A percentile compares a stretch with the other conserved stretches of the same genome.
phyloP scores from a whole-genome alignment of 2,888 invertebrate genomes.

The Mesodorylaimus sp. region DNA sequence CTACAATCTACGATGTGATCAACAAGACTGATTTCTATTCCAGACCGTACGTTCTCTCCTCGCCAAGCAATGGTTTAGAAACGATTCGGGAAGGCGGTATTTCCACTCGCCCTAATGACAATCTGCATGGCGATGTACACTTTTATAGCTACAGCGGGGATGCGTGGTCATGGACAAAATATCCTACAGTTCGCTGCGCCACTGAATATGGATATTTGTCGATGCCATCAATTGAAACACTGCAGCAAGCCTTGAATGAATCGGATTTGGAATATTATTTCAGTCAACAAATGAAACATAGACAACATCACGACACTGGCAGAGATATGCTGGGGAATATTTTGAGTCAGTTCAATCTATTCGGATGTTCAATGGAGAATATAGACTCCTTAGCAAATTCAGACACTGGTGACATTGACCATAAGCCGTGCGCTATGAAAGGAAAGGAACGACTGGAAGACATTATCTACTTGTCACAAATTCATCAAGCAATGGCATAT shows the following conservation, averaged over 20 bases:
- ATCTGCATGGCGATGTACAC: conserved; percentile 64
- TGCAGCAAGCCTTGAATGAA: conserved; percentile 27
- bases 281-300: conserved; percentile 35
- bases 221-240: conserved; percentile 52
- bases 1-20: conserved; percentile 50
- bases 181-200: conserved; percentile 62
- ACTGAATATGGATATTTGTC: conserved; percentile 94
- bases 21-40: conserved; percentile 41
- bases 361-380: too few relatives aligned
- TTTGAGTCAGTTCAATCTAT: conserved; percentile 18
- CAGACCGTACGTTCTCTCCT: conserved; percentile 59
- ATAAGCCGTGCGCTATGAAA: too few relatives aligned
- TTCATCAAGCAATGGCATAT: conserved; percentile 64
- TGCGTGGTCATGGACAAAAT: conserved; percentile 54
- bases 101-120: conserved; percentile 54
- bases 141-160: conserved; percentile 67
- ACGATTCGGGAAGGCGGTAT: conserved; percentile 49
- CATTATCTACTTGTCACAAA: conserved; percentile 64
- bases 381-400: too few relatives aligned
- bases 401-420: too few relatives aligned
- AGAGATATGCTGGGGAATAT: conserved; percentile 19
- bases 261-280: not conserved
- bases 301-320: too few relatives aligned
- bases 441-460: too few relatives aligned
- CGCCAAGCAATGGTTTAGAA: conserved; percentile 67